A percentile compares a stretch with the other conserved stretches of the same genome.
These are phyloP conservation scores for Belonocnema kinseyi DNA, from an alignment of 1,140 invertebrate genomes.

Conservation along the genomic window DNA sequence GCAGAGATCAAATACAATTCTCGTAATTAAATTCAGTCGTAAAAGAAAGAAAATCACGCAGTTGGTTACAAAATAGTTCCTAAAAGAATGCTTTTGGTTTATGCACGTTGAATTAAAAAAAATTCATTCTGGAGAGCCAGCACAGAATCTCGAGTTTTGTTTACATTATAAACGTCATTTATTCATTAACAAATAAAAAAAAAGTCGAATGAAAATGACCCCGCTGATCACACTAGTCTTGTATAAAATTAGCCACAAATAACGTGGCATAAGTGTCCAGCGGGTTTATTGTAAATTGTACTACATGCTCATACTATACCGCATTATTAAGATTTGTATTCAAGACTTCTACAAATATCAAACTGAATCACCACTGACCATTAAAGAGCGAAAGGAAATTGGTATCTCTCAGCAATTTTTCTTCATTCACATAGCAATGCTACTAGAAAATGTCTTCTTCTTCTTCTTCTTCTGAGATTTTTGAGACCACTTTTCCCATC, in stretches of 20 bases:
- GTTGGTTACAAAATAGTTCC: too few relatives aligned
- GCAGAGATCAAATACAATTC: too few relatives aligned
- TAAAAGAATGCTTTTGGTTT: too few relatives aligned
- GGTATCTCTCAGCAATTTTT: too few relatives aligned
- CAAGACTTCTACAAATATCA: conserved; percentile 47
- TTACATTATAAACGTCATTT: conserved; percentile 68
- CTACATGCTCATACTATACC: conserved; percentile 61
- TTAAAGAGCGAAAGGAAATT: conserved; percentile 53
- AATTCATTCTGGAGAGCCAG: too few relatives aligned
- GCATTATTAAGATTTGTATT: conserved; percentile 50
- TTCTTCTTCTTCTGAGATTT: background rate
- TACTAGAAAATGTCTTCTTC: background rate
- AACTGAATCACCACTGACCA: conserved; percentile 54
- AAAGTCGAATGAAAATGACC: conserved; percentile 58
- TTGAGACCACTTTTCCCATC: background rate
- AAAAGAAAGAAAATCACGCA: too few relatives aligned
- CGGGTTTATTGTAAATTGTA: conserved; percentile 52
- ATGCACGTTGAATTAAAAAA: too few relatives aligned
- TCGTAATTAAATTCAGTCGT: too few relatives aligned
- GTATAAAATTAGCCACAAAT: conserved; percentile 66
- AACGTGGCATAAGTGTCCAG: conserved; percentile 59
- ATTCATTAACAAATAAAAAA: conserved; percentile 67
- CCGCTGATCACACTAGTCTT: conserved; percentile 55
- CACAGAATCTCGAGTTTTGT: background rate
- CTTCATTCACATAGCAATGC: too few relatives aligned